These are phyloP conservation scores for Eriocheir sinensis DNA, from an alignment of 1,140 invertebrate species.

Conservation along the genomic window DNA sequence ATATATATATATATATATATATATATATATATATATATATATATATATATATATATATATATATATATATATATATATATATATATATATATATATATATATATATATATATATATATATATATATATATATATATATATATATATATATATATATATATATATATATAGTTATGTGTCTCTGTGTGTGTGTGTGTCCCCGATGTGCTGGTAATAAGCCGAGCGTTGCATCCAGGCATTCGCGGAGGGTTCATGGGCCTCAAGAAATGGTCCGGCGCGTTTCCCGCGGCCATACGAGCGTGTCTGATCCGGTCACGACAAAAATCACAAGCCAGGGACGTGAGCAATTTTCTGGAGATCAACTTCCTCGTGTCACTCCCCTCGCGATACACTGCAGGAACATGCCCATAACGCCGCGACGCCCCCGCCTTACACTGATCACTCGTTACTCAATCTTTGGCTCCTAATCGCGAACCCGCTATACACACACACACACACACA, in stretches of 20 bases:
- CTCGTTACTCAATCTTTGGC: background rate
- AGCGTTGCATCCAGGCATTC: background rate
- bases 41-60: conserved; percentile 57
- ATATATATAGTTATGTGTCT: conserved; percentile 33
- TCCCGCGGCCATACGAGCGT: background rate
- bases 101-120: conserved; percentile 49
- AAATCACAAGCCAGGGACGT: conserved; percentile 14
- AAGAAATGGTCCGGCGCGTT: background rate
- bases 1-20: conserved; percentile 59
- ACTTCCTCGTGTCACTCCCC: background rate
- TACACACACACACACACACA: conserved; percentile 3
- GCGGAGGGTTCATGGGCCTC: background rate
- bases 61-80: conserved; percentile 29
- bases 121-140: conserved; percentile 42
- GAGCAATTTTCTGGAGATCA: conserved; percentile 15
- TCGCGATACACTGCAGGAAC: background rate
- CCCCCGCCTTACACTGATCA: background rate
- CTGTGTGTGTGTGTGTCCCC: background rate
- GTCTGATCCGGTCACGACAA: background rate
- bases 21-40: conserved; percentile 58
- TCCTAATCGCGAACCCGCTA: background rate
- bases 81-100: conserved; percentile 53
- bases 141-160: conserved; percentile 40
- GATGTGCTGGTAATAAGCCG: background rate
- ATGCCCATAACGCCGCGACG: background rate